A percentile compares a stretch with the other conserved stretches of the same genome.
These are phyloP conservation scores for Xestia c-nigrum DNA, from an alignment of 2,888 invertebrate genomes.

Conservation along the genomic window DNA sequence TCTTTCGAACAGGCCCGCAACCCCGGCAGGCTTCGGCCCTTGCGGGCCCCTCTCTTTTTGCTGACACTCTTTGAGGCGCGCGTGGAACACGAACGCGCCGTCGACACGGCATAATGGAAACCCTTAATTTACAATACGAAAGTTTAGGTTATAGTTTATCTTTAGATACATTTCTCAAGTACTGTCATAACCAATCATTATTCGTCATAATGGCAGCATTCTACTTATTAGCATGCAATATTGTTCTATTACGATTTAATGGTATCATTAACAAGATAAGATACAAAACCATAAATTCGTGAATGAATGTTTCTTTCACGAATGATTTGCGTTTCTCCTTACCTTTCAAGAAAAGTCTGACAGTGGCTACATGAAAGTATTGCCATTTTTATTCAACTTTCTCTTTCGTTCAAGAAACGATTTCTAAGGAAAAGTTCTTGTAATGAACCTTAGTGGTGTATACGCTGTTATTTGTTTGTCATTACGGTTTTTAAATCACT, in stretches of 20 bases:
- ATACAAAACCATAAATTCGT: conserved; percentile 22
- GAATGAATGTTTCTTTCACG: conserved; percentile 19
- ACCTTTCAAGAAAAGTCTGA: conserved; percentile 40
- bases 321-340: conserved; percentile 44
- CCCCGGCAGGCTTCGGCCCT: too few species aligned
- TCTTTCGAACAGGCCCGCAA: too few species aligned
- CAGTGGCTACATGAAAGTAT: conserved; percentile 28
- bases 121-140: neutral
- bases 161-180: neutral
- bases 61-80: too few species aligned
- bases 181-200: neutral
- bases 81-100: too few species aligned
- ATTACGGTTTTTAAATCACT: conserved; percentile 35
- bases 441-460: conserved; percentile 23
- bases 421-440: conserved; percentile 54
- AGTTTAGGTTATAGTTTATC: neutral
- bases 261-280: conserved; percentile 37
- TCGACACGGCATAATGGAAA: neutral
- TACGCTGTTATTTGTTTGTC: conserved; percentile 40
- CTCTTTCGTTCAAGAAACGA: conserved; percentile 54
- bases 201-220: neutral
- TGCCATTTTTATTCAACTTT: conserved; percentile 52
- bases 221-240: neutral
- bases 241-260: conserved; percentile 14
- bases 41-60: too few species aligned